Evolutionary conservation across 2,113 vertebrate genomes (phyloP).

Genomic region (Sorex fumeus): DNA sequence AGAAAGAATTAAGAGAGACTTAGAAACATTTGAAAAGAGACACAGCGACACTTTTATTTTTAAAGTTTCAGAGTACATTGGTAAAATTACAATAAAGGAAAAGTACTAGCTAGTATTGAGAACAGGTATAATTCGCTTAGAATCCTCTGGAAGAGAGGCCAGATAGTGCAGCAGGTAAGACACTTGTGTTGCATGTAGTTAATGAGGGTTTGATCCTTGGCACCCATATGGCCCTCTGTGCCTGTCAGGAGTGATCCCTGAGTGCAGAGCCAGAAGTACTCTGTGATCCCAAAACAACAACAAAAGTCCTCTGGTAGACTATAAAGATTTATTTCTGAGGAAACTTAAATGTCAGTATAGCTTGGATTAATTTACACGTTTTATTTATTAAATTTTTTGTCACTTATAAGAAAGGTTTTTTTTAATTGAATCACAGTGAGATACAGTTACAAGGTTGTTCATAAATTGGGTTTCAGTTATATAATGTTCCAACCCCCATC

Average conservation of each 20-base stretch:
- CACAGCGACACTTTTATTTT: not conserved
- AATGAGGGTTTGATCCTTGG: too few species aligned
- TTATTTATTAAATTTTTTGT: constrained; percentile 33
- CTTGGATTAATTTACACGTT: constrained; percentile 50
- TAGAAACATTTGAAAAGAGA: constrained; percentile 27
- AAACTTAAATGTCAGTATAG: not conserved
- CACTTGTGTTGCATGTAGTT: too few species aligned
- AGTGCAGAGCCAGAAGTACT: too few species aligned
- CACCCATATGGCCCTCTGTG: too few species aligned
- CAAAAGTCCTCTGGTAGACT: not conserved
- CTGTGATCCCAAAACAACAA: too few species aligned
- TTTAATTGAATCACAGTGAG: too few species aligned
- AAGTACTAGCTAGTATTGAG: not conserved
- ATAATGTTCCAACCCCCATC: too few species aligned
- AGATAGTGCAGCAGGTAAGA: too few species aligned
- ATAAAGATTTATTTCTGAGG: constrained; percentile 38
- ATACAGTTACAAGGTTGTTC: too few species aligned
- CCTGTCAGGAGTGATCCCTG: too few species aligned
- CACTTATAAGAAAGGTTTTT: too few species aligned
- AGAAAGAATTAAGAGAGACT: constrained; percentile 40
- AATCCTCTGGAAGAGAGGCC: not conserved
- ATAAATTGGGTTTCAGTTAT: too few species aligned
- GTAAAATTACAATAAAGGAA: constrained; percentile 54
- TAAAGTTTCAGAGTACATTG: not conserved
- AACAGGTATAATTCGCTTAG: not conserved